Percentiles rank a stretch among this genome's conserved stretches.
phyloP scores from a whole-genome alignment of 2,888 invertebrate species.

The Allolobophora icterica region DNA sequence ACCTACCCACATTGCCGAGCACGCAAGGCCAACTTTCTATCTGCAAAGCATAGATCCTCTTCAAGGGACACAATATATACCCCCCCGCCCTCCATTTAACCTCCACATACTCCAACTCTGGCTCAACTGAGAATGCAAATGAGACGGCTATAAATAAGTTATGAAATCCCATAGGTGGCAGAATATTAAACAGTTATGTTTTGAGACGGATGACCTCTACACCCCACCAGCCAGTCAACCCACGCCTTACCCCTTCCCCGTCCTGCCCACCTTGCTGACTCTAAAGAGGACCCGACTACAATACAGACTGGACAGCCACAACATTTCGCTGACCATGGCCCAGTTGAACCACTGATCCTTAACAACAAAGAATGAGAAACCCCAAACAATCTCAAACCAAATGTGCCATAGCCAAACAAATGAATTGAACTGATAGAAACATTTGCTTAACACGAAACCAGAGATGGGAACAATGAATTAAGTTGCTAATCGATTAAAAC shows the following conservation, averaged over 20 bases:
- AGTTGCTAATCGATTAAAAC: too few relatives aligned
- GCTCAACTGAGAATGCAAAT: background rate
- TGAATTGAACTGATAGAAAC: too few relatives aligned
- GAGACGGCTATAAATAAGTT: slow-evolving; percentile 11
- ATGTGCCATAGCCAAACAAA: too few relatives aligned
- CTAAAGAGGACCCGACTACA: background rate
- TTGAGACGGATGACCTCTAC: background rate
- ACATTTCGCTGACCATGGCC: background rate
- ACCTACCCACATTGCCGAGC: background rate
- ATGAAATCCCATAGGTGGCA: background rate
- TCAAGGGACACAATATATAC: background rate
- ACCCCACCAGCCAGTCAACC: background rate
- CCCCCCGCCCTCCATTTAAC: too few relatives aligned
- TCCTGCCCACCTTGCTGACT: background rate
- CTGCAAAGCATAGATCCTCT: background rate
- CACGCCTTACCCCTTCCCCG: background rate
- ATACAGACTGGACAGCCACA: background rate
- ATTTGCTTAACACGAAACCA: too few relatives aligned
- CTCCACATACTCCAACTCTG: background rate
- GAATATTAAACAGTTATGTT: slow-evolving; percentile 17
- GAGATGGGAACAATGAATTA: too few relatives aligned
- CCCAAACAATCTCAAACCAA: background rate
- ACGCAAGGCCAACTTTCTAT: background rate
- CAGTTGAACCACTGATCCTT: background rate
- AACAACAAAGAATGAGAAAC: background rate